A percentile compares a stretch with the other conserved stretches of the same genome.
Evolutionary conservation across 2,888 invertebrate genomes (phyloP).

Genomic region (Sarcophaga variegata): DNA sequence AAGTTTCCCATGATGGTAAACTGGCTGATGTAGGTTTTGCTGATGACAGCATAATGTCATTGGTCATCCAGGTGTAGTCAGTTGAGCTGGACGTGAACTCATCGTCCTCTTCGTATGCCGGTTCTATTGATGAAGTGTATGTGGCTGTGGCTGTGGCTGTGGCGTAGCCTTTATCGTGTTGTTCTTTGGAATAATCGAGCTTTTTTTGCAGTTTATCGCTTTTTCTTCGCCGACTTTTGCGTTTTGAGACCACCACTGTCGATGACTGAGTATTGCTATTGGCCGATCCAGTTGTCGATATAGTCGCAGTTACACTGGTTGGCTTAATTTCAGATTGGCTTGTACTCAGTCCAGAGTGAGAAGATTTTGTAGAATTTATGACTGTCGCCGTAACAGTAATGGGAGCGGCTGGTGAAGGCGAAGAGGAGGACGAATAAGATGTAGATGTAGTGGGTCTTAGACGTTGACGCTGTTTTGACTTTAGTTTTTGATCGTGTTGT

Average conservation of each 20-base stretch:
- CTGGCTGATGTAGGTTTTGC: conserved; percentile 60
- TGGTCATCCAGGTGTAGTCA: conserved; percentile 56
- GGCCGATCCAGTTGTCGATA: conserved; percentile 69
- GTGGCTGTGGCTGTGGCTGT: no score
- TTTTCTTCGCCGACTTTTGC: conserved; percentile 79
- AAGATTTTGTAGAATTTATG: conserved; percentile 52
- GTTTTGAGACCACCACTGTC: conserved; percentile 75
- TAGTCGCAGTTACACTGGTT: conserved; percentile 55
- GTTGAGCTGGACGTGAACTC: conserved; percentile 47
- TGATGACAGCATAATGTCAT: conserved; percentile 41
- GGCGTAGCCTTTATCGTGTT: not conserved
- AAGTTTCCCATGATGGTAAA: conserved; percentile 58
- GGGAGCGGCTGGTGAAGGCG: conserved; percentile 53
- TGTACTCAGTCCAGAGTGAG: not conserved
- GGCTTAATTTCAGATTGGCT: conserved; percentile 60
- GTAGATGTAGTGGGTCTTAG: conserved; percentile 72
- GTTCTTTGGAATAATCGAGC: conserved; percentile 33
- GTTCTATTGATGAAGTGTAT: not conserved
- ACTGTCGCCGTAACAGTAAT: conserved; percentile 45
- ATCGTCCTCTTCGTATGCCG: conserved; percentile 22
- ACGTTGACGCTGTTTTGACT: conserved; percentile 74
- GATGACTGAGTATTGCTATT: conserved; percentile 61
- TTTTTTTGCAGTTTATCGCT: conserved; percentile 67
- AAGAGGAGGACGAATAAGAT: conserved; percentile 67
- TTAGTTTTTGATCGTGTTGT: conserved; percentile 77